Percentiles rank a stretch among this genome's conserved stretches.
Conservation (phyloP, 1,140 invertebrate species). For the Marisa cornuarietis region DNA sequence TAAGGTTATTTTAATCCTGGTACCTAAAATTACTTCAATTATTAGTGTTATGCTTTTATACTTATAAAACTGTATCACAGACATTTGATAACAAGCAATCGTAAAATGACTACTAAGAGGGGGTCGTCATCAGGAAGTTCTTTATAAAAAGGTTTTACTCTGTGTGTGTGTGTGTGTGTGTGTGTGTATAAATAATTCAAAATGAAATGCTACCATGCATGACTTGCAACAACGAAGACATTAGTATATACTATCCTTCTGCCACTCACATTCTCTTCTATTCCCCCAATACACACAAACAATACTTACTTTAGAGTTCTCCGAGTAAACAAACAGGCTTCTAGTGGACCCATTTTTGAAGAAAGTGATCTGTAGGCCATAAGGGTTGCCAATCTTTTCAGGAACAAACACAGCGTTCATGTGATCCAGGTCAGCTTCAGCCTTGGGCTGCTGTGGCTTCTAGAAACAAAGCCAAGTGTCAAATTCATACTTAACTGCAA, state of each 20-base stretch:
- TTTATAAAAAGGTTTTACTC: too few relatives aligned
- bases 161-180: too few relatives aligned
- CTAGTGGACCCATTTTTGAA: constrained; percentile 82
- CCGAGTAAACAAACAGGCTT: constrained; percentile 88
- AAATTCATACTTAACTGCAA: neutral
- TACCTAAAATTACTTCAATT: too few relatives aligned
- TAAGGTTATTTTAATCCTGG: too few relatives aligned
- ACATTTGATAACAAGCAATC: too few relatives aligned
- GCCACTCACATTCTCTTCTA: neutral
- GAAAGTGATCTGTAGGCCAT: constrained; percentile 82
- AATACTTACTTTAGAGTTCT: constrained; percentile 77
- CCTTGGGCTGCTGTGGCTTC: constrained; percentile 79
- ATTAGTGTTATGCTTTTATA: too few relatives aligned
- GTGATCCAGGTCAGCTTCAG: constrained; percentile 81
- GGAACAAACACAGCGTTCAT: constrained; percentile 87
- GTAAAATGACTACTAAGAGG: too few relatives aligned
- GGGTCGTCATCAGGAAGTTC: too few relatives aligned
- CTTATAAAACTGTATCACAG: too few relatives aligned
- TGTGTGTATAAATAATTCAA: too few relatives aligned
- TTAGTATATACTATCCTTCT: neutral
- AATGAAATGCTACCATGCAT: too few relatives aligned
- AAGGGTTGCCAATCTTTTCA: constrained; percentile 81
- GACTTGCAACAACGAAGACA: too few relatives aligned
- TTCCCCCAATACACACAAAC: neutral
- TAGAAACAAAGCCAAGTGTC: neutral